Percentiles rank a stretch among this genome's conserved stretches.
Conservation (phyloP, 1,140 invertebrate species). For the Bombus terrestris region DNA sequence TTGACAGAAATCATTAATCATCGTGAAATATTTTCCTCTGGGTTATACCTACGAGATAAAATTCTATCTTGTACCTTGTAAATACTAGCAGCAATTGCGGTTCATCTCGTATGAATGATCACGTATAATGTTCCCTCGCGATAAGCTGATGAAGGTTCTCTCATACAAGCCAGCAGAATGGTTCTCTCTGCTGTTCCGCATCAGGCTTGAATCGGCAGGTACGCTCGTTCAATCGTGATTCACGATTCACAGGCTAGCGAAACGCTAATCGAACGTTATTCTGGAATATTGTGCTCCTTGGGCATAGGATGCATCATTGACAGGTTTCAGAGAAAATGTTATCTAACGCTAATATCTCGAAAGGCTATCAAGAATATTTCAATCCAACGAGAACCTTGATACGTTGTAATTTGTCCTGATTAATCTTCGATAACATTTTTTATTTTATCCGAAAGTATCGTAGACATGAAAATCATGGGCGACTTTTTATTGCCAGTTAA, state of each 20-base stretch:
- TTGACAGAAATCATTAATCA: slow-evolving; percentile 51
- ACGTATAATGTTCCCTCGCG: slow-evolving; percentile 33
- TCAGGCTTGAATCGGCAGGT: slow-evolving; percentile 37
- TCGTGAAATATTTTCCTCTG: slow-evolving; percentile 45
- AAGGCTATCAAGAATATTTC: not conserved
- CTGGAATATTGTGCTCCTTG: not conserved
- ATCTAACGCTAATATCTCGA: not conserved
- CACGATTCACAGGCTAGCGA: slow-evolving; percentile 48
- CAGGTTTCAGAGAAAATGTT: not conserved
- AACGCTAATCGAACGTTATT: slow-evolving; percentile 52
- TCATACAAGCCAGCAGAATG: slow-evolving; percentile 20
- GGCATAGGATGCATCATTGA: not conserved
- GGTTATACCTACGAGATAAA: not conserved
- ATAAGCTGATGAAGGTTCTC: slow-evolving; percentile 48
- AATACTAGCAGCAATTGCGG: slow-evolving; percentile 49
- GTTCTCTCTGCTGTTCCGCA: not conserved
- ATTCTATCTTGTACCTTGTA: slow-evolving; percentile 43
- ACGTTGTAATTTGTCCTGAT: not conserved
- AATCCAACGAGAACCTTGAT: not conserved
- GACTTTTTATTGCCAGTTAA: not conserved
- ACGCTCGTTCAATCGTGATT: slow-evolving; percentile 50
- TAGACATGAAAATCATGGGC: too few species aligned
- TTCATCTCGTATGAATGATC: slow-evolving; percentile 50
- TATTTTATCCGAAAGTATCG: not conserved
- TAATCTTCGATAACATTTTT: not conserved